These are phyloP conservation scores for Balaenoptera acutorostrata DNA, from an alignment of 2,113 vertebrate species.

Conservation along the genomic window DNA sequence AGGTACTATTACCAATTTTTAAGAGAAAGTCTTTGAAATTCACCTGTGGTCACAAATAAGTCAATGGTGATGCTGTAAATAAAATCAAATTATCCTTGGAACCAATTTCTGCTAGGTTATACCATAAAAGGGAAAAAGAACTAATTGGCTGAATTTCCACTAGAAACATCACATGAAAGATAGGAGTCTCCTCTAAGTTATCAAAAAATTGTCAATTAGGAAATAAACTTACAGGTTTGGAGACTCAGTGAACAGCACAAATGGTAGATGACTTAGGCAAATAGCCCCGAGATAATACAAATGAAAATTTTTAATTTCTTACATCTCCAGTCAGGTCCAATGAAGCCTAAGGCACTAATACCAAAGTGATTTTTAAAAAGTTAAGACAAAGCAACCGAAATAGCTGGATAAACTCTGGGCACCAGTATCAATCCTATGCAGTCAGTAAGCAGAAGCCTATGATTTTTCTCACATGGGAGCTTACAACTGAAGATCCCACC, in stretches of 20 bases:
- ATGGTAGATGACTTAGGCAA: not conserved
- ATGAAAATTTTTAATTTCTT: slow-evolving; percentile 16
- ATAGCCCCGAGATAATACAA: not conserved
- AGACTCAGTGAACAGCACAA: not conserved
- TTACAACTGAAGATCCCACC: not conserved
- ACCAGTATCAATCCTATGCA: not conserved
- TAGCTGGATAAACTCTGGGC: not conserved
- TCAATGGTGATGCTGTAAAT: not conserved
- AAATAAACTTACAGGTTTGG: slow-evolving; percentile 11
- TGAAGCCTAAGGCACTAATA: not conserved
- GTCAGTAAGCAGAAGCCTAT: not conserved
- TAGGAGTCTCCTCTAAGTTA: not conserved
- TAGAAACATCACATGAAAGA: not conserved
- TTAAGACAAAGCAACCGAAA: not conserved
- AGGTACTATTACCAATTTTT: not conserved
- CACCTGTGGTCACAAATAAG: not conserved
- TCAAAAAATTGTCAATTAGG: not conserved
- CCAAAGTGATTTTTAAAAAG: not conserved
- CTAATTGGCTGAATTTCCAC: not conserved
- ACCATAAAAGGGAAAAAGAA: slow-evolving; percentile 1
- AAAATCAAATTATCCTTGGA: slow-evolving; percentile 25
- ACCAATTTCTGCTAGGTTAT: slow-evolving; percentile 12
- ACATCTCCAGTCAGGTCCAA: not conserved
- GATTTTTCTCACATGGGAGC: not conserved
- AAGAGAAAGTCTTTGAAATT: slow-evolving; percentile 30